Percentiles rank a stretch among this genome's conserved stretches.
Conservation (phyloP, 2,797 vertebrate genomes). For the Pyrocephalus nanus region DNA sequence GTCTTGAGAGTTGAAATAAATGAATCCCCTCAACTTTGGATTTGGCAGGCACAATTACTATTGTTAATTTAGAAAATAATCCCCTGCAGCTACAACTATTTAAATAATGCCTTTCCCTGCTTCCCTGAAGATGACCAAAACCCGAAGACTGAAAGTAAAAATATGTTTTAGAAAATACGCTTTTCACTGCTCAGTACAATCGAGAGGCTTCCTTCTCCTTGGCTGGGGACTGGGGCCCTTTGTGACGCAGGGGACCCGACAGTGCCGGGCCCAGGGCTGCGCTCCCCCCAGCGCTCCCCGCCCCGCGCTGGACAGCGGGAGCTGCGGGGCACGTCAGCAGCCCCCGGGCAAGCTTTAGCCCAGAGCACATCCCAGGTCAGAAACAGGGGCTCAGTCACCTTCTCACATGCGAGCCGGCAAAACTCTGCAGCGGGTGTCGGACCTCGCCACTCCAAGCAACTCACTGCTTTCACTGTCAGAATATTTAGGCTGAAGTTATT, state of each 20-base stretch:
- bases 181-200: neutral
- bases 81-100: constrained; percentile 54
- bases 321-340: neutral
- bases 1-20: constrained; percentile 28
- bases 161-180: neutral
- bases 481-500: neutral
- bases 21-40: constrained; percentile 16
- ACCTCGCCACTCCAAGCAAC: neutral
- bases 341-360: neutral
- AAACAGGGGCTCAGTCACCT: neutral
- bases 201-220: neutral
- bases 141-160: constrained; percentile 42
- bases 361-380: rapidly evolving
- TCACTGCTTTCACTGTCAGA: neutral
- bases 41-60: constrained; percentile 61
- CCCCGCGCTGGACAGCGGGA: rapidly evolving
- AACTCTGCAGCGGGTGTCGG: neutral
- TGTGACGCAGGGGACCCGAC: rapidly evolving
- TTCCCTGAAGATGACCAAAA: constrained; percentile 21
- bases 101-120: constrained; percentile 45
- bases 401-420: rapidly evolving
- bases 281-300: neutral
- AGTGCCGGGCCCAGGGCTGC: neutral
- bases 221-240: neutral
- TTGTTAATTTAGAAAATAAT: constrained; percentile 66